Percentiles rank a stretch among this genome's conserved stretches.
Evolutionary conservation across 2,797 vertebrate species (phyloP).

Genomic region (Coregonus sp.): DNA sequence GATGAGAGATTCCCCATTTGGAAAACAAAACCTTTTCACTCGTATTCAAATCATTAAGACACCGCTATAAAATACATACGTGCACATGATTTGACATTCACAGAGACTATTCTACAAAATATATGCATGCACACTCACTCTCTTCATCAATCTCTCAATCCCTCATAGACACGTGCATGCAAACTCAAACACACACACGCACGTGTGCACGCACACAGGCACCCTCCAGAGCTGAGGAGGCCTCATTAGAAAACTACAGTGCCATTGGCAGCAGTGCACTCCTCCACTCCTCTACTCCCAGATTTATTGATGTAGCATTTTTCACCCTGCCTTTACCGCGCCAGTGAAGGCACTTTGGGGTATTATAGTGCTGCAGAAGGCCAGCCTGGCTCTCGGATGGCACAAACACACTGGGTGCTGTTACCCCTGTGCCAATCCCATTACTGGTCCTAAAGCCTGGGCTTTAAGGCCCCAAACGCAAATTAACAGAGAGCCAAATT

Average conservation of each 20-base stretch:
- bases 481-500: not conserved
- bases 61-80: not conserved
- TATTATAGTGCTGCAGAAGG: conserved; percentile 48
- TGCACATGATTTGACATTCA: not conserved
- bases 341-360: conserved; percentile 50
- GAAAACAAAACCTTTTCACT: not conserved
- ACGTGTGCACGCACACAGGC: not conserved
- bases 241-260: not conserved
- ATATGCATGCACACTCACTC: not conserved
- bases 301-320: conserved; percentile 63
- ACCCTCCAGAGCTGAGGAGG: not conserved
- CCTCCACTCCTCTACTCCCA: conserved; percentile 18
- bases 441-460: not conserved
- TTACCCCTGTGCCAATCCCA: not conserved
- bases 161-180: not conserved
- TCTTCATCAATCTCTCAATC: not conserved
- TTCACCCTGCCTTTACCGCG: conserved; percentile 40
- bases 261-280: not conserved
- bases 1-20: not conserved
- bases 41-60: not conserved
- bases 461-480: not conserved
- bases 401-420: not conserved
- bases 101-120: not conserved
- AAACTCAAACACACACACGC: not conserved
- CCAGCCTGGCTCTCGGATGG: conserved; percentile 27